These are phyloP conservation scores for Trematocara zebra DNA, from an alignment of 2,113 vertebrate species.

Conservation along the genomic window DNA sequence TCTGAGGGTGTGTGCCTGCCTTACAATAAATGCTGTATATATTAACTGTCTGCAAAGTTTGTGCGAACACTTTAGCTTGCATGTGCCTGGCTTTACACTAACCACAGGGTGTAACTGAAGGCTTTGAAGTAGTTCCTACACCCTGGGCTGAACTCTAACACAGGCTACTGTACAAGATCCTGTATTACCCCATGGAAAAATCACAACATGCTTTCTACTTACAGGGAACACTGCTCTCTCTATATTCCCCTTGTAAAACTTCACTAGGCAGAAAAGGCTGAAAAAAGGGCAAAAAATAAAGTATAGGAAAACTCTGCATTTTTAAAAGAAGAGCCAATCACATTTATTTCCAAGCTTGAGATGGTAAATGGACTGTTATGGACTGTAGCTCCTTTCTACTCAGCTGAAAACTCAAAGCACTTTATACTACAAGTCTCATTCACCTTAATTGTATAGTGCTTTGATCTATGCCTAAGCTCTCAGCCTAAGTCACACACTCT, in stretches of 20 bases:
- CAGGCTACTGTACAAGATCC: conserved; percentile 34
- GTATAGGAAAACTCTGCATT: not conserved
- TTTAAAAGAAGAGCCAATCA: not conserved
- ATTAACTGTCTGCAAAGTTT: conserved; percentile 16
- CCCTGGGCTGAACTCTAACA: conserved; percentile 42
- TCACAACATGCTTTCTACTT: not conserved
- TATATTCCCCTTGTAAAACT: not conserved
- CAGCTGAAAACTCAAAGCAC: not conserved
- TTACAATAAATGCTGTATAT: not conserved
- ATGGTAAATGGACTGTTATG: not conserved
- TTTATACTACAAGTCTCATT: not conserved
- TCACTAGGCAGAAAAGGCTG: not conserved
- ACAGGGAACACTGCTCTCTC: not conserved
- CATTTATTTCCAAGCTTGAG: not conserved
- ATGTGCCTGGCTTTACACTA: conserved; percentile 33
- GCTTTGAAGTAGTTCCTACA: conserved; percentile 50
- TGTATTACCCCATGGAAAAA: conserved; percentile 36
- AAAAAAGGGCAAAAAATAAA: not conserved
- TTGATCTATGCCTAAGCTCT: not conserved
- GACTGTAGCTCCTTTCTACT: not conserved
- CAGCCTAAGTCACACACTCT: not conserved
- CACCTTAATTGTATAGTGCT: not conserved
- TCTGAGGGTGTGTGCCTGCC: conserved; percentile 16
- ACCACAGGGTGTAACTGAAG: conserved; percentile 61
- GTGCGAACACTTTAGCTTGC: not conserved